Evolutionary conservation across 2,888 invertebrate genomes (phyloP).

Genomic region (Acleris cristana): DNA sequence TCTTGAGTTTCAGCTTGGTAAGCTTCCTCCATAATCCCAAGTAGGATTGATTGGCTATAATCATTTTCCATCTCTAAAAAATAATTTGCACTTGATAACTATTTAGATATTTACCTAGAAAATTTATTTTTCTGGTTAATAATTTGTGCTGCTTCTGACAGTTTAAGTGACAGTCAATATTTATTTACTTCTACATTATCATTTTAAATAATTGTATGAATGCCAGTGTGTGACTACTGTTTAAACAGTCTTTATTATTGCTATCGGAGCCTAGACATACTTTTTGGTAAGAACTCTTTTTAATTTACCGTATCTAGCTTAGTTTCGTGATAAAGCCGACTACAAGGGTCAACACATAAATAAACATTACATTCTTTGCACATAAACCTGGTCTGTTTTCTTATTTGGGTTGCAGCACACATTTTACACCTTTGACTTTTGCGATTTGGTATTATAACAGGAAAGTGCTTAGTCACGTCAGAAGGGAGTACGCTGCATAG

Average conservation of each 20-base stretch:
- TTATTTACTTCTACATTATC: neutral
- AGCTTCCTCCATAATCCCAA: slow-evolving; percentile 1
- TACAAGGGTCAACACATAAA: neutral
- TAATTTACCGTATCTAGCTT: neutral
- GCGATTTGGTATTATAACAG: slow-evolving; percentile 9
- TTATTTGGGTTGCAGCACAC: slow-evolving; percentile 11
- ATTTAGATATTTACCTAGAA: neutral
- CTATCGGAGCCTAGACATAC: neutral
- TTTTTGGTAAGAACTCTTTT: neutral
- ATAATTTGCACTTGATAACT: slow-evolving; percentile 10
- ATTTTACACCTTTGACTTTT: slow-evolving; percentile 13
- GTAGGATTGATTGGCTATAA: neutral
- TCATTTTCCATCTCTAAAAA: neutral
- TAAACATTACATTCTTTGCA: neutral
- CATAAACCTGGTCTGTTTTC: neutral
- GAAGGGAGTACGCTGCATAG: slow-evolving; percentile 3
- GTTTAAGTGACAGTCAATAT: neutral
- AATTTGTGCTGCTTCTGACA: neutral
- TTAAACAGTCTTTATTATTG: neutral
- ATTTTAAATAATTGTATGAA: neutral
- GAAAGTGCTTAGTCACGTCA: slow-evolving; percentile 7
- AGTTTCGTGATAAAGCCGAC: neutral
- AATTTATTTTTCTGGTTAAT: neutral
- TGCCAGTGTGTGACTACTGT: neutral
- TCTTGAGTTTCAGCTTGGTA: slow-evolving; percentile 4